Base-by-base conservation (phyloP, 1,140 invertebrate genomes). In the Drosophila carrolli region DNA sequence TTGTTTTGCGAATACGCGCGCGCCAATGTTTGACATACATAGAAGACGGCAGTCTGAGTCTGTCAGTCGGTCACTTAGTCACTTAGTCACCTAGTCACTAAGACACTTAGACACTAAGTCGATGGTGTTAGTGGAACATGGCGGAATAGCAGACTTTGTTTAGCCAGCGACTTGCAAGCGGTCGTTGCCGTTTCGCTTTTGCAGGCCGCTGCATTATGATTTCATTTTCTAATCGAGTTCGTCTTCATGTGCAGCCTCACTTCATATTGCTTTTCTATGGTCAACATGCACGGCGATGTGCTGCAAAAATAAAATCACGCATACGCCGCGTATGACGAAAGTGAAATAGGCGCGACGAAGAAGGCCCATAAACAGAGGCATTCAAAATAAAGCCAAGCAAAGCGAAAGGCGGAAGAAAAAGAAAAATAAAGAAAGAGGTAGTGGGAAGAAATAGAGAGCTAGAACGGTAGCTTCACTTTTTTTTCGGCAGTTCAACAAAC, bases 21-120 rank as follows among this genome's bases (percentile, higher is more conserved):
- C 77, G 81, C 67, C 81, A 84, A 85, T 85, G 81, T 84, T 89
- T 89, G 84, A 89, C 84, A 88, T 67, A 88, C 80, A 89, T 89
- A 58, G 73, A 71, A 83, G 76, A 54, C 80, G 79, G 62, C 62
- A 59, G 61, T 48, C 66, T 50, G 54, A 59, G 61, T 51, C 66
- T 50, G 54, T 73, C 48, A 76, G 50, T 82, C 50, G 51, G 53
- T 53, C 57, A 48, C 47, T 61, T 29, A 73, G 41, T 55, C 55
- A 59, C 41, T 59, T 7, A 37, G 44, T 40, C 50, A 54, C 14
- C 51, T 56, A 47, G 41, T 41, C 59, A 19, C 11, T 32, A 11
- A 44, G 27, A 53, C 47, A 7, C 29, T 11, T 23, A 23, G 55
- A 55, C 51, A 50, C n/a, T n/a, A 41, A 67, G 66, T 61, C 53